Evolutionary conservation across 2,113 vertebrate species (phyloP).

Genomic region (Notothenia coriiceps): DNA sequence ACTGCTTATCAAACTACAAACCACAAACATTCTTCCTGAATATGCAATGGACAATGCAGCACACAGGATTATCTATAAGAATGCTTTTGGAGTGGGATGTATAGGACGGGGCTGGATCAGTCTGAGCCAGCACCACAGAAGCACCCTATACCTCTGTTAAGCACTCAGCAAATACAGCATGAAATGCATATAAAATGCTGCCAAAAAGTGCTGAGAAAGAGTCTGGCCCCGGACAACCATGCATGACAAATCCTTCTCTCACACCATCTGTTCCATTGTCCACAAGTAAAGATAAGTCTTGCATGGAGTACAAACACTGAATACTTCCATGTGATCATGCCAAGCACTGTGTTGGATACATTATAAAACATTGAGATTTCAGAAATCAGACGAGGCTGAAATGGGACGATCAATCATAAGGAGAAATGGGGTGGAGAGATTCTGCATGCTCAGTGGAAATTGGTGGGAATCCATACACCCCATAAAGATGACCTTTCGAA

Average conservation of each 20-base stretch:
- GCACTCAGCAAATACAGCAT: conserved; percentile 66
- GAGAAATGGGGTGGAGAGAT: conserved; percentile 2
- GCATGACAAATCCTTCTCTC: conserved; percentile 79
- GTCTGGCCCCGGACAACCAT: conserved; percentile 72
- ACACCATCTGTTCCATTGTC: conserved; percentile 79
- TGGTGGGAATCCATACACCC: conserved; percentile 41
- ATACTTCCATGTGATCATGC: conserved; percentile 54
- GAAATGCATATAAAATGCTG: conserved; percentile 69
- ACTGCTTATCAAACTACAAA: conserved; percentile 20
- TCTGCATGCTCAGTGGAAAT: conserved; percentile 23
- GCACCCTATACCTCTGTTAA: conserved; percentile 48
- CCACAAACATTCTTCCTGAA: conserved; percentile 15
- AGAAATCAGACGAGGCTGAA: conserved; percentile 43
- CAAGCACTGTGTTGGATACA: conserved; percentile 49
- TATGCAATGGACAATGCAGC: conserved; percentile 28
- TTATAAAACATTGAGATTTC: conserved; percentile 57
- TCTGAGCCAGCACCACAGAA: conserved; percentile 37
- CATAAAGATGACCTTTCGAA: conserved; percentile 72
- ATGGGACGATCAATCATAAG: conserved; percentile 34
- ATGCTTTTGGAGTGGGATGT: conserved; percentile 30
- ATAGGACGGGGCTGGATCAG: conserved; percentile 11
- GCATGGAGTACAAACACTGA: conserved; percentile 57
- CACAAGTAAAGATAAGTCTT: conserved; percentile 78
- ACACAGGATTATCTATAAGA: conserved; percentile 41
- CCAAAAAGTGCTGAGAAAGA: conserved; percentile 76